Evolutionary conservation across 2,888 invertebrate genomes (phyloP), one percentile per base, ranked within the genome.

Genomic region (Pterobdella sp.): DNA sequence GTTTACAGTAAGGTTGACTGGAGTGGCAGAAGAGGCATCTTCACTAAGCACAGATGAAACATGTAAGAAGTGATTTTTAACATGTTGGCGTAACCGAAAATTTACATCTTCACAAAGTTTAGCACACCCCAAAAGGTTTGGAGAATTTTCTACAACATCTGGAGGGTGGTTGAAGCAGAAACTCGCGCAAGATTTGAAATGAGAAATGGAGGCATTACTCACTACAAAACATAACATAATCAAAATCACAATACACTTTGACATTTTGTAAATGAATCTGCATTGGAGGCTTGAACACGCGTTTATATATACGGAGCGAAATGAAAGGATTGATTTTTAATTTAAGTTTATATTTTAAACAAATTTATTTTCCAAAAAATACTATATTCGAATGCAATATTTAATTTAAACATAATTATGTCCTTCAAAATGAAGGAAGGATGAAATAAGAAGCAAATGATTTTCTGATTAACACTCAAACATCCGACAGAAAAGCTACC

Each of bases 401-500:
- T n/a, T n/a, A n/a, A n/a, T n/a, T n/a, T n/a, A n/a, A n/a, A n/a
- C 22, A 42, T 42, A 7, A 14, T 42, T 42, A 42, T 7, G 22
- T 14, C 22, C 49, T 42, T 42, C 49, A 42, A 42, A 22, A 42
- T 42, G 49, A 42, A 29, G 52, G 18, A 67, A 34, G n/a, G 7
- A 14, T 31, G 7, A 26, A 68, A n/a, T n/a, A 36, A 7, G 35
- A 26, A 7, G 26, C 26, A 22, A 67, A 67, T 3, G 67, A 34
- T 37, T 18, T 36, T 68, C 14, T 56, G 10, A 4, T 56, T 4
- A 56, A n/a, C 7, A 42, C 32, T 75, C 73, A 77, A 22, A 77
- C 77, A 10, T 77, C 75, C 1, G 77, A 77, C 29, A 77, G 72
- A 18, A 76, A 76, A 31, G 76, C 77, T 64, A 77, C 77, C 36